Evolutionary conservation across 2,113 vertebrate species (phyloP).

Genomic region (Neodontobutis hainanensis): DNA sequence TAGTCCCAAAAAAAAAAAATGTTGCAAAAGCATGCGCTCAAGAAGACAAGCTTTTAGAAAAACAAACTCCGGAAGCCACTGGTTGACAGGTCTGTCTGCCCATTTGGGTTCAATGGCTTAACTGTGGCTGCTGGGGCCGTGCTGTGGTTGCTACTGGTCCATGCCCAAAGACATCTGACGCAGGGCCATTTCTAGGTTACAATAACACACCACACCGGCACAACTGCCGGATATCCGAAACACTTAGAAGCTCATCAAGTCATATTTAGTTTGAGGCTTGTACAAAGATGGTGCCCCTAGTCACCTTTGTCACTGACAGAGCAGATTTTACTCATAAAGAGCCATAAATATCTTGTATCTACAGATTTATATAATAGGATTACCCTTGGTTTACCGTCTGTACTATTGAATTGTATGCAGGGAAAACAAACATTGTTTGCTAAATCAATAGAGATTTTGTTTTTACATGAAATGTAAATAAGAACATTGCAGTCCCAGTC

Average conservation of each 20-base stretch:
- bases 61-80: constrained; percentile 78
- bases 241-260: constrained; percentile 46
- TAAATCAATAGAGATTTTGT: constrained; percentile 11
- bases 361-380: constrained; percentile 7
- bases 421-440: constrained; percentile 2
- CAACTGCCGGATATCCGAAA: constrained; percentile 77
- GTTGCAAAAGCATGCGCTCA: constrained; percentile 62
- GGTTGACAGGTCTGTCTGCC: constrained; percentile 70
- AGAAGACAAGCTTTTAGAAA: constrained; percentile 55
- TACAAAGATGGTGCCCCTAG: constrained; percentile 45
- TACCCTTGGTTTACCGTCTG: constrained; percentile 4
- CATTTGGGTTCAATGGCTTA: constrained; percentile 65
- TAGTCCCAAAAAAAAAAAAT: constrained; percentile 32
- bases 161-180: constrained; percentile 60
- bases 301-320: constrained; percentile 24
- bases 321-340: constrained; percentile 15
- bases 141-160: constrained; percentile 54
- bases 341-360: constrained; percentile 37
- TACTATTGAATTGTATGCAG: constrained; percentile 1
- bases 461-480: constrained; percentile 62
- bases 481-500: constrained; percentile 58
- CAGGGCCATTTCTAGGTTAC: constrained; percentile 69
- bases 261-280: constrained; percentile 66
- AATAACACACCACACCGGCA: constrained; percentile 63
- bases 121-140: constrained; percentile 60